Base-by-base conservation (phyloP, 2,888 invertebrate species). In the Gasteruption jaculator region DNA sequence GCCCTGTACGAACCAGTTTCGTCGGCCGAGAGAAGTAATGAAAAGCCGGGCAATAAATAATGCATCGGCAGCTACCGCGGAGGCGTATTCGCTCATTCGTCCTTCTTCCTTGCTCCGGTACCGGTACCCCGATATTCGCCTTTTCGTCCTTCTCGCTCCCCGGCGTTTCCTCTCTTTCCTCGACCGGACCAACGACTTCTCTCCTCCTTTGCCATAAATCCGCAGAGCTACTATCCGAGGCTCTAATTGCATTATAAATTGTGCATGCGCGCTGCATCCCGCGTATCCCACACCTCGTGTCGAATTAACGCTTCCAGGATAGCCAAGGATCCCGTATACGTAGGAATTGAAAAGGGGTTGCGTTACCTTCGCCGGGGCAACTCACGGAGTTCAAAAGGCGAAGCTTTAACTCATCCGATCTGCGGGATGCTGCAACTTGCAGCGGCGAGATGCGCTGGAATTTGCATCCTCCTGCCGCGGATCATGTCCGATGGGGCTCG, bases 231-330 rank as follows among this genome's bases (percentile, higher is more conserved):
- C 67, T 62, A 66, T 64, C 64, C 58, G 52, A 61, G 64, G 62
- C 65, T 67, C 66, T 69, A 69, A 68, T 69, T 69, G 69, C 68
- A 68, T 69, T 68, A 69, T 69, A 69, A 69, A 69, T 69, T 69
- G 68, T 64, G 66, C 59, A 63, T 62, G 61, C 56, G 53, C 58
- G 58, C 47, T 56, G 52, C 48, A 55, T 54, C 60, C 56, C 52
- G 56, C n/a, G n/a, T 8, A 11, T 45, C 43, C 43, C 29, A 25
- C 45, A n/a, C 41, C 29, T 45, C 45, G 52, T 48, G 53, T 49
- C 53, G 52, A 55, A 55, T 55, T 50, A 40, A 20, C 38, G 53
- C 52, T 54, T 56, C 52, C 55, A 56, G 54, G 50, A 56, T 39
- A 24, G 8, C 24, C 24, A 10, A 10, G 7, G 24, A 22, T 10